phyloP scores from a whole-genome alignment of 2,113 vertebrate genomes.

The Helogale parvula region DNA sequence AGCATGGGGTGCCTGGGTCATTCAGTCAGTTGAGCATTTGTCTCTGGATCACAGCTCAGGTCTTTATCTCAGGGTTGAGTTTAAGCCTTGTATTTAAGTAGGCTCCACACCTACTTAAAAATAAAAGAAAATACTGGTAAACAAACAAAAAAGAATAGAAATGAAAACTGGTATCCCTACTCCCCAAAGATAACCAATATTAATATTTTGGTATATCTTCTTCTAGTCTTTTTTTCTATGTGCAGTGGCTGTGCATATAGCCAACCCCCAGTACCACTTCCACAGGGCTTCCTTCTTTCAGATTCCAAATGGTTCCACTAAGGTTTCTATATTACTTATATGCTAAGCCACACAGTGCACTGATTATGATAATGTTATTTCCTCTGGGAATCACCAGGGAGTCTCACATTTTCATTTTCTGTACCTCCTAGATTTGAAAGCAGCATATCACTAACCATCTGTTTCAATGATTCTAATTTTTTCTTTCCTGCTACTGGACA shows the following conservation, averaged over 20 bases:
- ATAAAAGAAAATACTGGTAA: not conserved
- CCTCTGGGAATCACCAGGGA: constrained; percentile 1
- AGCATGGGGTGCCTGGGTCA: not conserved
- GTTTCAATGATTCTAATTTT: constrained; percentile 22
- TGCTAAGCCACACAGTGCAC: not conserved
- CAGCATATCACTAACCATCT: not conserved
- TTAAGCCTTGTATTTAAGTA: too few species aligned
- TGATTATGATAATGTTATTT: constrained; percentile 14
- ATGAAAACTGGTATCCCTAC: not conserved
- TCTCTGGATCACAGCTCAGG: too few species aligned
- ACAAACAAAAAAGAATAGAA: not conserved
- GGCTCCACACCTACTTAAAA: too few species aligned
- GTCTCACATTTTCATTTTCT: constrained; percentile 1
- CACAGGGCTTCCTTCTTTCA: not conserved
- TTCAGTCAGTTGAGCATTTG: too few species aligned
- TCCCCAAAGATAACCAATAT: not conserved
- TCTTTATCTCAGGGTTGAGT: too few species aligned
- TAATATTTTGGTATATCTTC: not conserved
- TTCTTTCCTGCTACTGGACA: not conserved
- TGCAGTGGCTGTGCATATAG: not conserved
- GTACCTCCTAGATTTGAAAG: not conserved
- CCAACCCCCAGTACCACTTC: not conserved
- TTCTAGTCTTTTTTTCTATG: not conserved
- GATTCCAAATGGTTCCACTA: not conserved
- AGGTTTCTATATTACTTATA: not conserved